Percentiles rank a stretch among this genome's conserved stretches.
phyloP scores from a whole-genome alignment of 2,888 invertebrate species.

The Copidosoma aretas region DNA sequence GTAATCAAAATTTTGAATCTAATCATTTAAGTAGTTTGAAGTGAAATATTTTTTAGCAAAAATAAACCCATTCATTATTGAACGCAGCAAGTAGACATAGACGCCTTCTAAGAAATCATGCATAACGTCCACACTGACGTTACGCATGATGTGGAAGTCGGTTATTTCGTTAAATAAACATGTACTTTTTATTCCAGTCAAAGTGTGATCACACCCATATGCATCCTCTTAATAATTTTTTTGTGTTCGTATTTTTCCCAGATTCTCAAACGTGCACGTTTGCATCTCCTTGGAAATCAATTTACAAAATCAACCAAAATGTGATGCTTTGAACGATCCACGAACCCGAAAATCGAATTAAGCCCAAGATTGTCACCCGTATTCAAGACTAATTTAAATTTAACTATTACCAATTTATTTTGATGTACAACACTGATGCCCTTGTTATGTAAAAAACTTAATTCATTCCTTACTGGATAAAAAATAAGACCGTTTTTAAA shows the following conservation, averaged over 20 bases:
- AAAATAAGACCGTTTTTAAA: not conserved
- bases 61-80: no score
- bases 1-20: no score
- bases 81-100: no score
- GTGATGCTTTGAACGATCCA: conserved; percentile 22
- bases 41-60: no score
- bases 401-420: not conserved
- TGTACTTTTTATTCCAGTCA: conserved; percentile 8
- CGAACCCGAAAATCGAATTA: conserved; percentile 20
- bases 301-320: conserved; percentile 9
- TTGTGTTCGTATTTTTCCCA: not conserved
- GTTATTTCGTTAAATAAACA: not conserved
- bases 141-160: not conserved
- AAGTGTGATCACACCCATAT: not conserved
- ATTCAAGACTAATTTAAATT: conserved; percentile 4
- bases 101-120: not conserved
- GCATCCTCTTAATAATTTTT: not conserved
- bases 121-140: not conserved
- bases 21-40: no score
- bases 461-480: not conserved
- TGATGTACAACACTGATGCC: not conserved
- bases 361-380: conserved; percentile 6
- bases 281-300: not conserved
- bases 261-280: not conserved
- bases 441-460: not conserved